Base-by-base conservation (phyloP, 2,888 invertebrate species). In the Crocallis elinguaria region DNA sequence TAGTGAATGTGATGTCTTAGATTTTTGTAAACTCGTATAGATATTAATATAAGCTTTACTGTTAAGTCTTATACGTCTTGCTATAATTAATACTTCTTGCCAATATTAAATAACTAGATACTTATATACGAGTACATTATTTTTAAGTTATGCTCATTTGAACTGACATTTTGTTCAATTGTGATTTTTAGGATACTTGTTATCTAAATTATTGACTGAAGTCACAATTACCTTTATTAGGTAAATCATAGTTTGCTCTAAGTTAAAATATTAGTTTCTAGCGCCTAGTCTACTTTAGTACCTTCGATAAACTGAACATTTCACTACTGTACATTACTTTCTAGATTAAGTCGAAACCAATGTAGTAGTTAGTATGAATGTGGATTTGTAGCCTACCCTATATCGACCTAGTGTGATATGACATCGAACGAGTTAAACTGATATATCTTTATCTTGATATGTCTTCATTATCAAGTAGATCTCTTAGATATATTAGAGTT, bases 1-100 rank as follows among this genome's bases (percentile, higher is more conserved):
- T 82, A 82, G 77, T 72, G 56, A 71, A 68, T 72, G 79, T 82
- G 82, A 82, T 75, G 70, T 78, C 75, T 71, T 85, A 85, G 84
- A 57, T 62, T 83, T 84, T 84, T 84, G 74, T 84, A 84, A 77
- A 71, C 62, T 69, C 66, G 66, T 67, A 64, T 72, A 66, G 66
- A 67, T 67, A 58, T 63, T 57, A 70, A 73, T 69, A 58, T 75
- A 72, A 72, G 69, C 65, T 68, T 75, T 73, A 72, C 66, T 16
- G 21, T n/a, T 51, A 48, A 48, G 48, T 49, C 23, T 49, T 53
- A 42, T 12, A 29, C 13, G 41, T 32, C 36, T 11, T 36, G 4
- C n/a, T n/a, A n/a, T n/a, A n/a, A n/a, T n/a, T 30, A 19, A 23
- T 13, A 43, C 33, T 33, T 33, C 35, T 51, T 51, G 51, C 51